These are phyloP conservation scores for Hemibagrus guttatus DNA, from an alignment of 2,797 vertebrate species.

Conservation along the genomic window DNA sequence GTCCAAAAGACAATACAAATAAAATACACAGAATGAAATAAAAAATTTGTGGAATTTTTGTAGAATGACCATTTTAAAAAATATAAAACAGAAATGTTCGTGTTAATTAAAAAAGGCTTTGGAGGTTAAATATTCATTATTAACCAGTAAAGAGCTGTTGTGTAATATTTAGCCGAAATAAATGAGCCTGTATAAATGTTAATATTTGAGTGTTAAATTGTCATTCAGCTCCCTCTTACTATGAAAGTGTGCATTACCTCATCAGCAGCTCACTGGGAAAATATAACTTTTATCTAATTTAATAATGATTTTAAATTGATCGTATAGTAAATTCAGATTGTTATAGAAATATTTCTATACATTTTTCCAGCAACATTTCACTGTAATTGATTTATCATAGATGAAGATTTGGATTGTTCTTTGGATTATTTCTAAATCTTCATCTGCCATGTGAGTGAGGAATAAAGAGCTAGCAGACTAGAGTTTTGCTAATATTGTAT, in stretches of 20 bases:
- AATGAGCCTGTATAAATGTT: background rate
- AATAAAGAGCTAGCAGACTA: background rate
- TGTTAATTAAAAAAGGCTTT: background rate
- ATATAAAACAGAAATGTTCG: background rate
- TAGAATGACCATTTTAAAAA: background rate
- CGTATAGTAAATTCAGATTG: background rate
- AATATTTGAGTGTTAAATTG: background rate
- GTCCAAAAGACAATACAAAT: too few relatives aligned
- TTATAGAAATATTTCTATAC: background rate
- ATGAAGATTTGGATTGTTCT: background rate
- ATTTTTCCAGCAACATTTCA: background rate
- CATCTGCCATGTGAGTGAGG: background rate
- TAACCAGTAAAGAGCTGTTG: background rate
- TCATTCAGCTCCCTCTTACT: background rate
- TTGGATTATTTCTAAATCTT: background rate
- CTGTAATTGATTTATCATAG: background rate
- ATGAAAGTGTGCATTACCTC: background rate
- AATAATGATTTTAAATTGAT: background rate
- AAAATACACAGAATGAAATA: background rate
- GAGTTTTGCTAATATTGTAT: background rate
- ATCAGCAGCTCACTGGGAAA: background rate
- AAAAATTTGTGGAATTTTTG: background rate
- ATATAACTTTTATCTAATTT: background rate
- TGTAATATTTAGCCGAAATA: rapidly evolving
- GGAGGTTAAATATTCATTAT: background rate